Evolutionary conservation across 92 coral and sea anemone genomes (phyloP).

Genomic region (Paragorgia papillata): DNA sequence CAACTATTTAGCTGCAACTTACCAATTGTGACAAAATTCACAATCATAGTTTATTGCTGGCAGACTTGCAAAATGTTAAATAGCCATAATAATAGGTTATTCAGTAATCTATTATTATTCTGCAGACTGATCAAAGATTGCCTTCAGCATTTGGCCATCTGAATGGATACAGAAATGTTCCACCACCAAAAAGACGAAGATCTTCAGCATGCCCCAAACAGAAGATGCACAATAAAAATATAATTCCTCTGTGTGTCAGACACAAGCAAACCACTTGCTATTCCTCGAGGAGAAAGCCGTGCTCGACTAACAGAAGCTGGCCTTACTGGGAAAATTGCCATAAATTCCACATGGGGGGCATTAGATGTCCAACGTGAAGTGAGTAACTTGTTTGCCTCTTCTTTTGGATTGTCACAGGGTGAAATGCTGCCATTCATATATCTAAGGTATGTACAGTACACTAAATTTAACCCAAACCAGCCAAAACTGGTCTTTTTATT

Average conservation of each 20-base stretch:
- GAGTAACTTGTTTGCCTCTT: slow-evolving; percentile 51
- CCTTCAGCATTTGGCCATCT: slow-evolving; percentile 13
- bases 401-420: slow-evolving; percentile 46
- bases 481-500: too few relatives aligned
- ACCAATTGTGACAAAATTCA: too few relatives aligned
- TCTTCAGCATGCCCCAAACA: not conserved
- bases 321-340: slow-evolving; percentile 52
- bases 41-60: too few relatives aligned
- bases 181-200: slow-evolving; percentile 14
- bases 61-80: too few relatives aligned
- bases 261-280: slow-evolving; percentile 26
- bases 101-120: too few relatives aligned
- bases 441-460: too few relatives aligned
- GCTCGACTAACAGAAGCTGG: slow-evolving; percentile 51
- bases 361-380: slow-evolving; percentile 49
- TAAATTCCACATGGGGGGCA: slow-evolving; percentile 46
- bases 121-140: not conserved
- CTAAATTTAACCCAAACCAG: too few relatives aligned
- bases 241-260: not conserved
- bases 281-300: slow-evolving; percentile 51
- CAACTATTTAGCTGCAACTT: too few relatives aligned
- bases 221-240: slow-evolving; percentile 7
- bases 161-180: not conserved
- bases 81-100: too few relatives aligned
- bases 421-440: slow-evolving; percentile 49